phyloP scores from a whole-genome alignment of 1,140 invertebrate genomes.

The Drosophila takahashii region DNA sequence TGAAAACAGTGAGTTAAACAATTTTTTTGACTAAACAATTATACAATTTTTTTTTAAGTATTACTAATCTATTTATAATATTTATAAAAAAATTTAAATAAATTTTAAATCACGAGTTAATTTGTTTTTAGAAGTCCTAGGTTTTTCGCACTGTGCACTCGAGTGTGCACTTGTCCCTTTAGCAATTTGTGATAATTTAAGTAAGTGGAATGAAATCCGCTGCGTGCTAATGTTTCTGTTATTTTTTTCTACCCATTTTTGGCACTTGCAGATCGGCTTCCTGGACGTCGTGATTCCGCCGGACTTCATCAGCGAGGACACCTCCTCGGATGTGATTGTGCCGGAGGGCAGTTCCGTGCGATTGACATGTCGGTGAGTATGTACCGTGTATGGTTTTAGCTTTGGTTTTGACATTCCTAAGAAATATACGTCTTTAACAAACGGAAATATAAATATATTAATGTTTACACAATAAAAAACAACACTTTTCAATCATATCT shows the following conservation, averaged over 20 bases:
- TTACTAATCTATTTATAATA: too few species aligned
- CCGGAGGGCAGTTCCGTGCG: slow-evolving; percentile 91
- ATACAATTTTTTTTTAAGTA: too few species aligned
- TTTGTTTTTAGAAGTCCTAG: background rate
- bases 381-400: slow-evolving; percentile 21
- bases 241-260: slow-evolving; percentile 34
- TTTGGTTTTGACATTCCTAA: background rate
- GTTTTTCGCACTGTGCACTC: background rate
- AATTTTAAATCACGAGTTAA: too few species aligned
- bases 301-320: slow-evolving; percentile 92
- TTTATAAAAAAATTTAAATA: too few species aligned
- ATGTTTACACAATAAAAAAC: too few species aligned
- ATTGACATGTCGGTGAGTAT: slow-evolving; percentile 86
- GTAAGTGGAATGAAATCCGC: slow-evolving; percentile 23
- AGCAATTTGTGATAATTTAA: slow-evolving; percentile 41
- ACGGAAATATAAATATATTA: too few species aligned
- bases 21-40: too few species aligned
- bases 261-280: slow-evolving; percentile 89
- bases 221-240: slow-evolving; percentile 23
- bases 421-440: background rate
- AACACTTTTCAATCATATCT: too few species aligned
- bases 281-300: slow-evolving; percentile 94
- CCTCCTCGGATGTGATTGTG: slow-evolving; percentile 92
- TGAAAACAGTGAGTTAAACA: background rate
- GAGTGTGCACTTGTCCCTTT: slow-evolving; percentile 1